Base-by-base conservation (phyloP, 2,888 invertebrate species). In the Escarpia spicata region DNA sequence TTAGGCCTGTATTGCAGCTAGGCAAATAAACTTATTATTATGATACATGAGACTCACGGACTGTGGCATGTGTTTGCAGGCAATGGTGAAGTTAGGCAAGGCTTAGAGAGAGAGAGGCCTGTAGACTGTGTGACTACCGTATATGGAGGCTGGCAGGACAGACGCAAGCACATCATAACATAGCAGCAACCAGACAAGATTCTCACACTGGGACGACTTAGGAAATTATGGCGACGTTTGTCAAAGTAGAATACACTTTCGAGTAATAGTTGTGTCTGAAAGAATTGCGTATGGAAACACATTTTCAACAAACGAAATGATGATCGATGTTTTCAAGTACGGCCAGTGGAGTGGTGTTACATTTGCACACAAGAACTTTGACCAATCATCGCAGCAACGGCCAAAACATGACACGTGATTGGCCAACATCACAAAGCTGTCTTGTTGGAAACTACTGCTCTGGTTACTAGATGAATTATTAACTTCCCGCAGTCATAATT, bases 61-160 rank as follows among this genome's bases (percentile, higher is more conserved):
- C 19, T 75, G 75, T 26, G 75, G n/a, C 26, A 26, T 58, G 31
- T 52, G 60, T 26, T 93, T 93, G 90, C 92, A 93, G 93, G 93
- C 93, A 19, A 93, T 93, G 93, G 92, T 93, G 91, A 93, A 93
- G 91, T 93, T 93, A 52, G 93, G 93, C 45, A 93, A 93, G 92
- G 92, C 92, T 9, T 92, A 92, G 52, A 52, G 75, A 75, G 75
- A 75, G 75, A 75, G 75, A 75, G 26, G 6, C 75, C n/a, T 26
- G 26, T 75, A 75, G 19, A 75, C 19, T 26, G 75, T 60, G 60
- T n/a, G 75, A 26, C 75, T 75, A 0, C 75, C 9, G 10, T 9
- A 26, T 75, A 75, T 3, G 6, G 75, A 75, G 75, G 4, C 75
- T 75, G 75, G 75, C 75, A 75, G 26, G 19, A n/a, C 26, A 6